phyloP scores from a whole-genome alignment of 2,888 invertebrate genomes.

The Netelia melanura region DNA sequence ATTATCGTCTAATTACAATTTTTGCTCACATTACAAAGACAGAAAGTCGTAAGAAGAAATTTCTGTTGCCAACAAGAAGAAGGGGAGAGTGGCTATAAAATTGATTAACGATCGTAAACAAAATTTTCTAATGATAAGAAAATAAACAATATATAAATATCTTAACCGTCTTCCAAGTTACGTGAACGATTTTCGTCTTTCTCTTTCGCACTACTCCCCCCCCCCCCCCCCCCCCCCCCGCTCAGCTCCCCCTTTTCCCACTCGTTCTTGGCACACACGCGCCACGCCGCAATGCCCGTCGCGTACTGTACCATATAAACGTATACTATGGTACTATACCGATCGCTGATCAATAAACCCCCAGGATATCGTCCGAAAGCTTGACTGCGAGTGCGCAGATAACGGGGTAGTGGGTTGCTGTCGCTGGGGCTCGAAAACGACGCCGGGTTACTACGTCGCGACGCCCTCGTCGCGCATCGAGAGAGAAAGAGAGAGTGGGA shows the following conservation, averaged over 20 bases:
- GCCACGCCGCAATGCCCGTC: constrained; percentile 15
- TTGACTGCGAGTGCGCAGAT: constrained; percentile 72
- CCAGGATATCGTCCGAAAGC: constrained; percentile 71
- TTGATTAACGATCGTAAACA: no score
- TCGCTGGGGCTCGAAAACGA: constrained; percentile 69
- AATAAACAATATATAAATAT: neutral
- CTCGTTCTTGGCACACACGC: constrained; percentile 1
- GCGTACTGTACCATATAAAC: constrained; percentile 11
- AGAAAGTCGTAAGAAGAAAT: no score
- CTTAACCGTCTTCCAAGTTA: no score
- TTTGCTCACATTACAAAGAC: no score
- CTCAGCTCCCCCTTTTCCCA: neutral
- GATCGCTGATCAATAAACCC: constrained; percentile 78
- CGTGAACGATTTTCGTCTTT: no score
- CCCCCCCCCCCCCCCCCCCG: no score
- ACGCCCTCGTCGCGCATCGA: constrained; percentile 61
- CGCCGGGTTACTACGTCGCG: constrained; percentile 56
- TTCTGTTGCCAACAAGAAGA: no score
- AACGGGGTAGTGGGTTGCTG: constrained; percentile 44
- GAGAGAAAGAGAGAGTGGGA: no score
- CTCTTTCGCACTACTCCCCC: no score
- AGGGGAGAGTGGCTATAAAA: no score
- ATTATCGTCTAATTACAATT: no score
- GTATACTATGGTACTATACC: constrained; percentile 66
- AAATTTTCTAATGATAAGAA: no score